Conservation (phyloP, 2,888 invertebrate genomes). For the Erebia ligea region DNA sequence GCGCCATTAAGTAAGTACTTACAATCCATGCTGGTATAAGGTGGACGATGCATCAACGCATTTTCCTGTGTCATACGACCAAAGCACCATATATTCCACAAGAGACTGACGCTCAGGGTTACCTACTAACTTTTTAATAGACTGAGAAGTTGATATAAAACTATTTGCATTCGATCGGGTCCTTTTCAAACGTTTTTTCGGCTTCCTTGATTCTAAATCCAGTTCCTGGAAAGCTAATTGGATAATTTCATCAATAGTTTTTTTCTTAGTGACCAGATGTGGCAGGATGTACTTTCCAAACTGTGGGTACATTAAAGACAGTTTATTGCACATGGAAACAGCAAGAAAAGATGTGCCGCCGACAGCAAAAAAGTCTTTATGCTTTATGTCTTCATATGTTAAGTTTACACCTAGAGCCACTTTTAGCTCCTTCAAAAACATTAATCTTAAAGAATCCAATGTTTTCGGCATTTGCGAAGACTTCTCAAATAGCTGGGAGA, state of each 20-base stretch:
- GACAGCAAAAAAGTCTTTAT: constrained; percentile 80
- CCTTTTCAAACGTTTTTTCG: constrained; percentile 55
- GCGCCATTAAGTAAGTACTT: constrained; percentile 51
- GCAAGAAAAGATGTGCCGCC: constrained; percentile 90
- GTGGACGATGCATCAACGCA: constrained; percentile 93
- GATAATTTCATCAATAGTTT: constrained; percentile 65
- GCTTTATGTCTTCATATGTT: constrained; percentile 63
- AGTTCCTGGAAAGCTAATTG: constrained; percentile 58
- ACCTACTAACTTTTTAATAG: constrained; percentile 44
- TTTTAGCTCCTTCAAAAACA: constrained; percentile 60
- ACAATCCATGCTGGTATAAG: constrained; percentile 74
- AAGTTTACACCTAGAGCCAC: constrained; percentile 50
- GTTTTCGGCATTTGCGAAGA: constrained; percentile 46
- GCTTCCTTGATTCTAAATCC: constrained; percentile 45
- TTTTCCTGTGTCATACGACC: constrained; percentile 87
- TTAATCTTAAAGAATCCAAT: constrained; percentile 50
- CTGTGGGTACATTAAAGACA: constrained; percentile 70
- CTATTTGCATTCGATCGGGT: constrained; percentile 42
- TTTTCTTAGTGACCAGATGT: constrained; percentile 76
- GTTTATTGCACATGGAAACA: constrained; percentile 83
- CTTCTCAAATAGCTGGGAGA: constrained; percentile 70
- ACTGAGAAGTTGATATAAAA: constrained; percentile 29
- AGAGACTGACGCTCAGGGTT: constrained; percentile 34
- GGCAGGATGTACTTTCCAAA: constrained; percentile 80
- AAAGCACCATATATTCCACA: constrained; percentile 70